phyloP scores from a whole-genome alignment of 2,113 vertebrate genomes.

The Chauna torquata region DNA sequence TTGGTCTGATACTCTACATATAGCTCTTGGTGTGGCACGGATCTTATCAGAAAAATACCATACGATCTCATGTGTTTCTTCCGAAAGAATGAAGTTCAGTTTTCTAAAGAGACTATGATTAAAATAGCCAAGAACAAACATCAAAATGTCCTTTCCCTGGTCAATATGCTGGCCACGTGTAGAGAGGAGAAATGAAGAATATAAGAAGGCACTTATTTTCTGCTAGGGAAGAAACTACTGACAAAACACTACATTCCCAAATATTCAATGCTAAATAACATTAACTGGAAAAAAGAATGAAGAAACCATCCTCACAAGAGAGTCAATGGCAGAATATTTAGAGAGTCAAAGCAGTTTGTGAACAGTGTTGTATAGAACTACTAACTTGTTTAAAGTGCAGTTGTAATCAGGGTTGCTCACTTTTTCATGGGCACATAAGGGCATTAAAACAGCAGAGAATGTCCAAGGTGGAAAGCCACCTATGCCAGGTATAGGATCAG shows the following conservation, averaged over 20 bases:
- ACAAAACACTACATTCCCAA: neutral
- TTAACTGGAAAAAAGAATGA: neutral
- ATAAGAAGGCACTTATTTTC: neutral
- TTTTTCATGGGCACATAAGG: neutral
- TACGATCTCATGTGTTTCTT: neutral
- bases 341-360: neutral
- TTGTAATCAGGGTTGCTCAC: neutral
- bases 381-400: neutral
- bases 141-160: neutral
- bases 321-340: neutral
- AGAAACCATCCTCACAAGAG: neutral
- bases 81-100: neutral
- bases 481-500: neutral
- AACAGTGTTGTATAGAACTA: neutral
- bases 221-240: neutral
- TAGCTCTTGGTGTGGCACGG: neutral
- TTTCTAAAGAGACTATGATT: neutral
- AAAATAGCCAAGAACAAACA: neutral
- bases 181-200: neutral
- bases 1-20: neutral
- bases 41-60: neutral
- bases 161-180: rapidly evolving
- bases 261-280: neutral
- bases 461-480: neutral
- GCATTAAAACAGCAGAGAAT: neutral